Evolutionary conservation across 2,888 invertebrate genomes (phyloP), one percentile per base, ranked within the genome.

Genomic region (Marronus borbonicus): DNA sequence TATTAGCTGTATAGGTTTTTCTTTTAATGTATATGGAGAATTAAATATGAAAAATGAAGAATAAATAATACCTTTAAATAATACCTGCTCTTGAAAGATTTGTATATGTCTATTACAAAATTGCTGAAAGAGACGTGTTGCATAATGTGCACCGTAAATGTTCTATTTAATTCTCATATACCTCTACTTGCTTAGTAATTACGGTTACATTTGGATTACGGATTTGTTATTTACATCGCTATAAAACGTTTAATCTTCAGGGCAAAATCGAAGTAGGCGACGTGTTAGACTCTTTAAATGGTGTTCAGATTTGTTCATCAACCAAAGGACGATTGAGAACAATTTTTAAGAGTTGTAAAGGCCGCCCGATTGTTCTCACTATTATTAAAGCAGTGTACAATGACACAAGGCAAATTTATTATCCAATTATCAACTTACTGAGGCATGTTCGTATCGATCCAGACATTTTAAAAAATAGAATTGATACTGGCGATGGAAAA

Each of bases 221-320:
- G 8, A 44, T 44, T 44, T 12, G 44, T n/a, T 7, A 17, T 72
- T 64, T 79, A 60, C n/a, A 24, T 12, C 17, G 50, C 49, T 28
- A 17, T 10, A 58, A 72, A 44, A 70, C 0, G 12, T 39, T 64
- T 10, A 17, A 50, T 50, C 50, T 84, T 80, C 84, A 93, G 92
- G 89, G 89, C 77, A 91, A 91, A 84, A 89, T 93, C 58, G 89
- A 90, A 84, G 86, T 91, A 50, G 93, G 93, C 4, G 93, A 93
- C 85, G 87, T 93, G 28, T 85, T 94, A 75, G 93, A 92, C 83
- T 92, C 92, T 82, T 88, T 93, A 82, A 93, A 92, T 85, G 91
- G 90, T n/a, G 88, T 89, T 76, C 87, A 88, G 12, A 88, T 92
- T 75, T 89, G 89, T 75, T 85, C 88, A 5, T 86, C 87, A 60